A percentile compares a stretch with the other conserved stretches of the same genome.
phyloP scores from a whole-genome alignment of 2,888 invertebrate genomes.

The Caenorhabditis doughertyi region DNA sequence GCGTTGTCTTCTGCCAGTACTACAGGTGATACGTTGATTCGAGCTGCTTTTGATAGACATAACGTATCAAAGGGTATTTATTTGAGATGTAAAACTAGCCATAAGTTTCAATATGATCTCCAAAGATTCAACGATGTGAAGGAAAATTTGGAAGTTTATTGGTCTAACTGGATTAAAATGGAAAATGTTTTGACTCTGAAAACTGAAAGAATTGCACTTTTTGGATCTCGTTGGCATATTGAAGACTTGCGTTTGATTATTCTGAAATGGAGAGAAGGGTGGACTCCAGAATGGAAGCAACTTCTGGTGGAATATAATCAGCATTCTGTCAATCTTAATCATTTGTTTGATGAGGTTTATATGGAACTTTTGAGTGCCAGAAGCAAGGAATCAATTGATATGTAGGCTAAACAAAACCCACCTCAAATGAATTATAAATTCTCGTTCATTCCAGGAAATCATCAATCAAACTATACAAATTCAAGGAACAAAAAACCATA shows the following conservation, averaged over 20 bases:
- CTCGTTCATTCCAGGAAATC: not conserved
- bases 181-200: not conserved
- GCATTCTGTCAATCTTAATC: not conserved
- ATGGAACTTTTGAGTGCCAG: not conserved
- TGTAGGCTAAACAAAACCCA: not conserved
- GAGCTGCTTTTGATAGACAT: not conserved
- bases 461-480: not conserved
- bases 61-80: not conserved
- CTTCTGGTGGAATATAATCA: not conserved
- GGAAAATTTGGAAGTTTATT: constrained; percentile 9
- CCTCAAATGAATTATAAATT: not conserved
- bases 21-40: not conserved
- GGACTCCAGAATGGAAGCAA: constrained; percentile 11
- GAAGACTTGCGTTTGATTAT: not conserved
- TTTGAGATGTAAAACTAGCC: not conserved
- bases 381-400: not conserved
- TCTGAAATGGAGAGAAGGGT: constrained; percentile 7
- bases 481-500: not conserved
- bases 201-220: not conserved
- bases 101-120: not conserved
- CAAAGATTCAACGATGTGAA: not conserved
- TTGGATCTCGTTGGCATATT: not conserved
- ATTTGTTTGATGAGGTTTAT: not conserved
- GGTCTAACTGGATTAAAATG: not conserved
- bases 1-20: not conserved